These are phyloP conservation scores for Mungos mungo DNA, from an alignment of 2,113 vertebrate genomes.

Conservation along the genomic window DNA sequence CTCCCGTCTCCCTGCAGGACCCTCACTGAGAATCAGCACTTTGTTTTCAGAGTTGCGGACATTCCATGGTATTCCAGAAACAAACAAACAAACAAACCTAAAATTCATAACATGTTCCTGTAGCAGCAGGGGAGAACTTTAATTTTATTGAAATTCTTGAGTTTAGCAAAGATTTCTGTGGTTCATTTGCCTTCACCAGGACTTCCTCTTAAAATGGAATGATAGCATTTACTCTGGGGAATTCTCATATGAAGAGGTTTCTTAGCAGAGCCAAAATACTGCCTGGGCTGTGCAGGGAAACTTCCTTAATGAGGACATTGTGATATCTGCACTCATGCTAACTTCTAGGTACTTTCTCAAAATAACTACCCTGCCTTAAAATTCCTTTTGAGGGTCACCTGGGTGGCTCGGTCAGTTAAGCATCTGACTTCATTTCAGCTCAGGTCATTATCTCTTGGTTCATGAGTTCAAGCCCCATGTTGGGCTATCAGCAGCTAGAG, in stretches of 20 bases:
- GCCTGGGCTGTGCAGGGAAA: accelerated
- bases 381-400: not conserved
- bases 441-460: no score
- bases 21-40: not conserved
- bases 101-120: not conserved
- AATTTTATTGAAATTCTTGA: not conserved
- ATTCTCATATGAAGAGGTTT: not conserved
- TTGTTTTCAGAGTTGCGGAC: not conserved
- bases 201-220: not conserved
- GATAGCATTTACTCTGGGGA: not conserved
- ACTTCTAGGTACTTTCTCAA: not conserved
- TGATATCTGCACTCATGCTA: not conserved
- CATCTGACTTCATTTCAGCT: no score
- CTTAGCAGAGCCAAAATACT: not conserved
- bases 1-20: not conserved
- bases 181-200: not conserved
- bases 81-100: not conserved
- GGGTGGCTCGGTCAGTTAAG: no score
- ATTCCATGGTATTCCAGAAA: not conserved
- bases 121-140: not conserved
- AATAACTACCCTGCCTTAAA: not conserved
- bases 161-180: not conserved
- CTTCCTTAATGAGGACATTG: not conserved
- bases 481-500: no score
- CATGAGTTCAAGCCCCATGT: no score